Conservation (phyloP, 2,888 invertebrate genomes). For the Leptopilina drosophilae region DNA sequence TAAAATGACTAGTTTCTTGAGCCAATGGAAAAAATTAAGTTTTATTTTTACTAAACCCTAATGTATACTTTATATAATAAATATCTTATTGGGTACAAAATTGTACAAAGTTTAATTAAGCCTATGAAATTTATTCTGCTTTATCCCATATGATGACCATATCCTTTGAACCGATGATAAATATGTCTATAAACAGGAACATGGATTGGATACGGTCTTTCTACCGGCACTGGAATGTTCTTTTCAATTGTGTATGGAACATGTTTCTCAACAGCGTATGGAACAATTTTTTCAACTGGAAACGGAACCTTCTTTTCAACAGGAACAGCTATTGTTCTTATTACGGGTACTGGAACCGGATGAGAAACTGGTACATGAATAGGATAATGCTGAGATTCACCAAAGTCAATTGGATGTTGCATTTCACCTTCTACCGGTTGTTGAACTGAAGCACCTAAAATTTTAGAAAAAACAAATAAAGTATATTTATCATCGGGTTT, state of each 20-base stretch:
- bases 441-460: slow-evolving; percentile 79
- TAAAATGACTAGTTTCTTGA: too few relatives aligned
- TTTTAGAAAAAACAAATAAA: neutral
- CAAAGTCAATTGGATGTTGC: slow-evolving; percentile 80
- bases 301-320: slow-evolving; percentile 85
- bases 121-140: too few relatives aligned
- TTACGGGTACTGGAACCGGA: slow-evolving; percentile 83
- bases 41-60: too few relatives aligned
- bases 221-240: slow-evolving; percentile 82
- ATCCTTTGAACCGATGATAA: slow-evolving; percentile 81
- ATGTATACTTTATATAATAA: too few relatives aligned
- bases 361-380: slow-evolving; percentile 84
- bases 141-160: slow-evolving; percentile 46
- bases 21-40: too few relatives aligned
- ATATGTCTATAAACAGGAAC: slow-evolving; percentile 85
- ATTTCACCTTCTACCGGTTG: slow-evolving; percentile 82
- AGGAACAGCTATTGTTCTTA: slow-evolving; percentile 83
- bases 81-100: too few relatives aligned
- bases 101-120: too few relatives aligned
- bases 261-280: slow-evolving; percentile 83
- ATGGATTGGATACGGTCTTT: slow-evolving; percentile 84
- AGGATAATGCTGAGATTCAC: slow-evolving; percentile 82
- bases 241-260: slow-evolving; percentile 84
- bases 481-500: neutral
- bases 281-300: slow-evolving; percentile 83